Evolutionary conservation across 2,888 invertebrate genomes (phyloP).

Genomic region (Tribolium freemani): DNA sequence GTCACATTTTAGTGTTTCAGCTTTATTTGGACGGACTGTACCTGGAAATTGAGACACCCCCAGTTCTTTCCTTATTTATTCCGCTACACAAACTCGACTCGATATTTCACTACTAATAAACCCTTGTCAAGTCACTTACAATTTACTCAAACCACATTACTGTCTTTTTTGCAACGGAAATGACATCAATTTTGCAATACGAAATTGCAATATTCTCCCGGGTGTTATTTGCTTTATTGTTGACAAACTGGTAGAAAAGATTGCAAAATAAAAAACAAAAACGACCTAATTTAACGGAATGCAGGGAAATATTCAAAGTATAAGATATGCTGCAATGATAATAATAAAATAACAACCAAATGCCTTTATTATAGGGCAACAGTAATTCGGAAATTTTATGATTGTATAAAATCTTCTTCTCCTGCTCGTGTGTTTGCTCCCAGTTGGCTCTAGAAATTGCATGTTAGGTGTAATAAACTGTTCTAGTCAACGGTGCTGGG

Average conservation of each 20-base stretch:
- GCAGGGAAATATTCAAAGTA: constrained; percentile 18
- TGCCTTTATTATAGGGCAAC: constrained; percentile 27
- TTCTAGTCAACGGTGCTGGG: constrained; percentile 26
- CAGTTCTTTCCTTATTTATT: constrained; percentile 7
- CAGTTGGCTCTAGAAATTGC: constrained; percentile 26
- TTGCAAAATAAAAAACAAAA: constrained; percentile 10
- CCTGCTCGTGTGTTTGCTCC: constrained; percentile 21
- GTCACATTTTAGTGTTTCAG: constrained; percentile 1
- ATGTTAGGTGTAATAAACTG: constrained; percentile 33
- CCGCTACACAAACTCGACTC: constrained; percentile 11
- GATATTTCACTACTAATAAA: constrained; percentile 24
- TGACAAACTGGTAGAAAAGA: constrained; percentile 13
- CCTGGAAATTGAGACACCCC: constrained; percentile 1
- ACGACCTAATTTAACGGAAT: background rate
- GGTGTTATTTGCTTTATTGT: constrained; percentile 8
- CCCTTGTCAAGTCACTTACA: constrained; percentile 21
- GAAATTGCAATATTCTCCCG: constrained; percentile 7
- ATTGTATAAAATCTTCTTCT: constrained; percentile 26
- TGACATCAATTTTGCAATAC: constrained; percentile 15
- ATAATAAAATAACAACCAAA: constrained; percentile 22
- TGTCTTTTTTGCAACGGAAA: background rate
- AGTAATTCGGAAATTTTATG: constrained; percentile 31
- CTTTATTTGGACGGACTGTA: background rate
- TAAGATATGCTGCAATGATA: constrained; percentile 9
- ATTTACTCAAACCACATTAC: constrained; percentile 20